Percentiles rank a stretch among this genome's conserved stretches.
Evolutionary conservation across 2,797 vertebrate species (phyloP).

Genomic region (Cyclura pinguis): DNA sequence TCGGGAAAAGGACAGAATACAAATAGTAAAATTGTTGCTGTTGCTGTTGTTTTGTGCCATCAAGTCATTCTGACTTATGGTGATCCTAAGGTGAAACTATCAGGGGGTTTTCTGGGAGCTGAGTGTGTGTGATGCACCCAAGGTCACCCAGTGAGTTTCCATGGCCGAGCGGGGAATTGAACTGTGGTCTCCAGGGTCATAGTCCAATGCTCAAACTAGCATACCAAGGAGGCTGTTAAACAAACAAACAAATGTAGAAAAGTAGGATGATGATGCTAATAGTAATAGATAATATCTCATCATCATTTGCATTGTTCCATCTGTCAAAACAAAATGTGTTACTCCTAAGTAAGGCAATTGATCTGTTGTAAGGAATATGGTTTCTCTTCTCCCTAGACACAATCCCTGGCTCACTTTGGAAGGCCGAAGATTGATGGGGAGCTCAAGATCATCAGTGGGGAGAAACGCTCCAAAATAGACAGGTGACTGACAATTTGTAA

Average conservation of each 20-base stretch:
- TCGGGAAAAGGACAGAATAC: neutral
- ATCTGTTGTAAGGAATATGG: neutral
- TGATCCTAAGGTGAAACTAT: too few species aligned
- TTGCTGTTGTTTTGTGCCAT: too few species aligned
- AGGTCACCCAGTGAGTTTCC: too few species aligned
- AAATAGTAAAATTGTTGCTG: neutral
- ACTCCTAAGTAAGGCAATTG: neutral
- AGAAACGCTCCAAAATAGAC: conserved; percentile 91
- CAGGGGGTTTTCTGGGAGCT: too few species aligned
- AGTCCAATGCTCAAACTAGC: too few species aligned
- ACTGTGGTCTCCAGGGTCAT: too few species aligned
- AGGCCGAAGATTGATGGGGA: conserved; percentile 95
- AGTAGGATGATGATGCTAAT: neutral
- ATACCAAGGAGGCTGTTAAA: too few species aligned
- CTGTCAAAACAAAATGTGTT: neutral
- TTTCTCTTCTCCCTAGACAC: conserved; percentile 74
- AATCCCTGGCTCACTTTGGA: conserved; percentile 90
- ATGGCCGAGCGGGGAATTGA: too few species aligned
- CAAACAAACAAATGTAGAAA: too few species aligned
- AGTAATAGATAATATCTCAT: too few species aligned
- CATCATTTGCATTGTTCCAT: neutral
- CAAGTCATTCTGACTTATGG: too few species aligned
- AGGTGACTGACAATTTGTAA: conserved; percentile 76
- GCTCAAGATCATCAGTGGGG: conserved; percentile 86
- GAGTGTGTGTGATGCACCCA: too few species aligned